phyloP scores from a whole-genome alignment of 1,140 invertebrate species.

The Diabrotica undecimpunctata region DNA sequence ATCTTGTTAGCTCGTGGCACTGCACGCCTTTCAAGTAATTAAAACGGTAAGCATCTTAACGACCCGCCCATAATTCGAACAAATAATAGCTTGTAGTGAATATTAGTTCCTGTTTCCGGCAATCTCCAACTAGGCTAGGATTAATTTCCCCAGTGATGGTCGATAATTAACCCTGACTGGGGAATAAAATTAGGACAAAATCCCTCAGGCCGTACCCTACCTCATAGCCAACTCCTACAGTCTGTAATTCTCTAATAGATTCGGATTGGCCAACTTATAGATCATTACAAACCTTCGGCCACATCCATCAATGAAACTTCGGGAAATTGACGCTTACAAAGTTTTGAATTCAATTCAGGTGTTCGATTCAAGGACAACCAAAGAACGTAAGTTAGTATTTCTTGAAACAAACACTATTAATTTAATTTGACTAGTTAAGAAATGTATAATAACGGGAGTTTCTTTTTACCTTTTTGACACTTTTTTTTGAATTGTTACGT shows the following conservation, averaged over 20 bases:
- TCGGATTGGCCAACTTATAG: not conserved
- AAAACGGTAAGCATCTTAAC: constrained; percentile 2
- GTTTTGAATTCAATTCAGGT: too few relatives aligned
- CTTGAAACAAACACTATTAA: too few relatives aligned
- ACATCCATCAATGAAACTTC: not conserved
- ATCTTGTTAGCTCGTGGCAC: too few relatives aligned
- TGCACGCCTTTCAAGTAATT: not conserved
- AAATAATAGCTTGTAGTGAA: not conserved
- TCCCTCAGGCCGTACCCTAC: not conserved
- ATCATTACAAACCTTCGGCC: not conserved
- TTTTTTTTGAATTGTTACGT: too few relatives aligned
- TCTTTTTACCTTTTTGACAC: too few relatives aligned
- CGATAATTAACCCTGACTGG: constrained; percentile 1
- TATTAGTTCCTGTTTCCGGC: not conserved
- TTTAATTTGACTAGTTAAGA: too few relatives aligned
- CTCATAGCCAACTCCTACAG: not conserved
- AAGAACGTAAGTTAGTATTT: too few relatives aligned
- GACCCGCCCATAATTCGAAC: not conserved
- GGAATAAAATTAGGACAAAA: constrained; percentile 1
- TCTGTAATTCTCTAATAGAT: not conserved
- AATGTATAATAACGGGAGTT: too few relatives aligned
- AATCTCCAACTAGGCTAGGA: not conserved
- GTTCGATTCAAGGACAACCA: too few relatives aligned
- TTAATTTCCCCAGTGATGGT: not conserved
- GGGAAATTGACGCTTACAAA: too few relatives aligned